Base-by-base conservation (phyloP, 2,113 vertebrate genomes). In the Malaclemys terrapin region DNA sequence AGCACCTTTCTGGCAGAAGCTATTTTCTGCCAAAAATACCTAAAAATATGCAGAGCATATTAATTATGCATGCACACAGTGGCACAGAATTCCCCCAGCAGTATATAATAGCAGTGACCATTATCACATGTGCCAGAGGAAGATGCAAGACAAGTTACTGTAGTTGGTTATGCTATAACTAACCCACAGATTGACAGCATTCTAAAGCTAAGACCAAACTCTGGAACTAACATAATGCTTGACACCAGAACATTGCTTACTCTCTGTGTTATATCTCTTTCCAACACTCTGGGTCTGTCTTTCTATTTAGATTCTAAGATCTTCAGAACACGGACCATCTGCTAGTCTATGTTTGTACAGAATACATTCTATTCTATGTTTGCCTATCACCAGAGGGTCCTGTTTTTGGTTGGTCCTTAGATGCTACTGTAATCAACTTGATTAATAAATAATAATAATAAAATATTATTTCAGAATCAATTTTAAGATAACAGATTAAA, bases 341-440 rank as follows among this genome's bases (percentile, higher is more conserved):
- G 4, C 42, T 13, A 35, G 12, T 57, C 81, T 3, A 3, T 47
- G 16, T 2, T 49, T 3, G 20, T 49, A 11, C n/a, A 29, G 42
- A 45, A 45, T 45, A 45, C 5, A 45, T 45, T 45, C 5, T 45
- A 45, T 5, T 45, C 42, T 45, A 45, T 45, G 42, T 45, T 3
- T 2, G 35, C 10, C 35, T 4, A 4, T 4, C 20, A 45, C 10
- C 1, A 17, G 10, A 16, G 1, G 47, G n/a, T 27, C 10, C 38
- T 4, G 1, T 19, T 4, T 1, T 20, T 25, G 24, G 22, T 45
- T 76, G 7, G 38, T 7, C 20, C 50, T 6, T 1, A 53, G 38
- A 42, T 8, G 4, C 0, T 4, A 22, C 59, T 3, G 1, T 10
- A 19, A 11, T 2, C 3, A 42, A 29, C 6, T 8, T 1, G 12